Evolutionary conservation across 2,888 invertebrate genomes (phyloP).

Genomic region (Ernsta delagoae): DNA sequence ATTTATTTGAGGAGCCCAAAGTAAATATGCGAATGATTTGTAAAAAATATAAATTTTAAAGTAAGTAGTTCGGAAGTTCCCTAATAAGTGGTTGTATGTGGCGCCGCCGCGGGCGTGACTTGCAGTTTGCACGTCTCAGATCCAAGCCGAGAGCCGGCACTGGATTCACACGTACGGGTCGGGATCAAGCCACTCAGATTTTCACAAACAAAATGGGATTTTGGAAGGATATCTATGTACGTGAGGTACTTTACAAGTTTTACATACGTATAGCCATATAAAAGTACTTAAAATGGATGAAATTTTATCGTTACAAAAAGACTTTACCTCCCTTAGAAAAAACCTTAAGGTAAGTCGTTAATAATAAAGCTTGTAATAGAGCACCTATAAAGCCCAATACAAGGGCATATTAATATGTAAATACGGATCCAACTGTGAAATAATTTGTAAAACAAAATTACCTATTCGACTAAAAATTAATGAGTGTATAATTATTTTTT

Average conservation of each 20-base stretch:
- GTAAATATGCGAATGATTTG: conserved; percentile 38
- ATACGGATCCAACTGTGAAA: conserved; percentile 37
- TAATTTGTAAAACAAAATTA: conserved; percentile 57
- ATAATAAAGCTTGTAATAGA: neutral
- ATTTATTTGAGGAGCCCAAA: conserved; percentile 25
- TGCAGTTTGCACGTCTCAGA: conserved; percentile 67
- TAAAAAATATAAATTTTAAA: conserved; percentile 60
- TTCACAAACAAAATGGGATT: conserved; percentile 21
- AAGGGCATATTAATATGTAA: neutral
- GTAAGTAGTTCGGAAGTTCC: conserved; percentile 64
- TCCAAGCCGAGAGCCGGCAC: conserved; percentile 43
- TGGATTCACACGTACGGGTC: conserved; percentile 48
- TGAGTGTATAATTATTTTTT: conserved; percentile 56
- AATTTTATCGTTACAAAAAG: too few relatives aligned
- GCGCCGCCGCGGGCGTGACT: conserved; percentile 76
- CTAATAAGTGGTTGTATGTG: conserved; percentile 66
- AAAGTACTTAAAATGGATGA: neutral
- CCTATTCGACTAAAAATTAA: conserved; percentile 61
- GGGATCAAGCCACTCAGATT: conserved; percentile 33
- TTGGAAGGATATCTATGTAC: conserved; percentile 7
- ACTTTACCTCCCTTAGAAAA: neutral
- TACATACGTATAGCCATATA: too few relatives aligned
- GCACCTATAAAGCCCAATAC: neutral
- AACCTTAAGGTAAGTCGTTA: neutral
- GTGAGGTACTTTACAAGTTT: too few relatives aligned